Percentiles rank a stretch among this genome's conserved stretches.
Evolutionary conservation across 2,113 vertebrate genomes (phyloP).

Genomic region (Corythornis vintsioides): DNA sequence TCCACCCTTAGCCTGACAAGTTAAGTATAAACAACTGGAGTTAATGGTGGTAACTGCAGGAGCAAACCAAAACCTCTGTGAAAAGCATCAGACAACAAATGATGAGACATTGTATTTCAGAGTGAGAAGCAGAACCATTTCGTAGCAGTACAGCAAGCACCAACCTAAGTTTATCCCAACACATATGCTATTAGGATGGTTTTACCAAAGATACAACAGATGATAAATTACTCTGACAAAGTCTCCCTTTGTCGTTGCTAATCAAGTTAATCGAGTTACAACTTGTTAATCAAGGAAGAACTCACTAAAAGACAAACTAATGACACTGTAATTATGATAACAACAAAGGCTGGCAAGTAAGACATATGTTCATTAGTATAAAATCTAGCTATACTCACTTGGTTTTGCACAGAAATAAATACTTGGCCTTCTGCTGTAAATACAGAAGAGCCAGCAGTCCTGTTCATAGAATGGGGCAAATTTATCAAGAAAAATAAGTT

Average conservation of each 20-base stretch:
- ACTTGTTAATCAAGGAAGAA: constrained; percentile 73
- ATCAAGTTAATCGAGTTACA: constrained; percentile 65
- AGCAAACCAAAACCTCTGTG: neutral
- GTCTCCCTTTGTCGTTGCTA: constrained; percentile 69
- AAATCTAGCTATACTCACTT: neutral
- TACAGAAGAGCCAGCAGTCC: neutral
- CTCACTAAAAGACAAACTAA: constrained; percentile 69
- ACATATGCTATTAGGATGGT: constrained; percentile 44
- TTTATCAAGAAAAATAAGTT: neutral
- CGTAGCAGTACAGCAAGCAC: constrained; percentile 50
- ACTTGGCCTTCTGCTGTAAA: constrained; percentile 12
- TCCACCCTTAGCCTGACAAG: neutral
- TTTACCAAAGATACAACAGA: constrained; percentile 67
- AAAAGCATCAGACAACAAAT: neutral
- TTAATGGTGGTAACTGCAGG: neutral
- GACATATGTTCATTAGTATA: constrained; percentile 24
- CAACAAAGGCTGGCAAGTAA: constrained; percentile 63
- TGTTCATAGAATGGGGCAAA: neutral
- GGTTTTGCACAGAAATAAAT: constrained; percentile 5
- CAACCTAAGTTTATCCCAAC: constrained; percentile 48
- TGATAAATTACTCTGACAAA: constrained; percentile 65
- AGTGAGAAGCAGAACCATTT: constrained; percentile 35
- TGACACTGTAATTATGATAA: constrained; percentile 67
- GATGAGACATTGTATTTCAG: neutral
- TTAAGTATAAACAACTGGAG: accelerated